These are phyloP conservation scores for Drosophila pseudotalamancana DNA, from an alignment of 2,888 invertebrate genomes.

Conservation along the genomic window DNA sequence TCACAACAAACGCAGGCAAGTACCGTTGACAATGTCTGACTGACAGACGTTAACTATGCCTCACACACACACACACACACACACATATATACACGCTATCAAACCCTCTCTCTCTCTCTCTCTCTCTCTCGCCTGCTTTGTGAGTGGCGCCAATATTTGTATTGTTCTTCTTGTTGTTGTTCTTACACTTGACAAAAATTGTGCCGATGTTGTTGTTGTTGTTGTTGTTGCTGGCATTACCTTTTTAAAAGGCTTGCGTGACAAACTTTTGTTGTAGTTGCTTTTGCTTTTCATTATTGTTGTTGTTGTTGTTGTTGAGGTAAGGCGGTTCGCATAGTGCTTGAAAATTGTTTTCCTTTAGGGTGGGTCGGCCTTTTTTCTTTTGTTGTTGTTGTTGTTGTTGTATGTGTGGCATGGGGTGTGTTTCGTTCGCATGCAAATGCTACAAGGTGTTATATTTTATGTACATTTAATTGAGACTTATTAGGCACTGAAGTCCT, in stretches of 20 bases:
- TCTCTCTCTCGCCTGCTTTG: slow-evolving; percentile 47
- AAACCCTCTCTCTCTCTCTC: too few species aligned
- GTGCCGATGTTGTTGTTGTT: slow-evolving; percentile 31
- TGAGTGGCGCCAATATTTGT: slow-evolving; percentile 55
- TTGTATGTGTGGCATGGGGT: slow-evolving; percentile 3
- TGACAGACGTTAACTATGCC: slow-evolving; percentile 32
- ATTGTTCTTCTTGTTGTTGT: slow-evolving; percentile 36
- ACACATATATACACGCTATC: too few species aligned
- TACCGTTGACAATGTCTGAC: slow-evolving; percentile 63
- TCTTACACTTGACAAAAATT: slow-evolving; percentile 49
- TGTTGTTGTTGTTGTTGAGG: slow-evolving; percentile 15
- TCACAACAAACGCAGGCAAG: slow-evolving; percentile 46
- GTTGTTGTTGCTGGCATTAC: slow-evolving; percentile 26
- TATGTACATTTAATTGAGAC: slow-evolving; percentile 78
- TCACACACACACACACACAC: not conserved
- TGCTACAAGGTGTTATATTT: slow-evolving; percentile 73
- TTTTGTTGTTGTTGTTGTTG: not conserved
- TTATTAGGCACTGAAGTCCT: slow-evolving; percentile 67
- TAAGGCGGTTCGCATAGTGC: slow-evolving; percentile 32
- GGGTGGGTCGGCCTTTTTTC: slow-evolving; percentile 24
- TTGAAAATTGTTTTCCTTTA: slow-evolving; percentile 33
- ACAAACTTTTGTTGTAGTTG: slow-evolving; percentile 40
- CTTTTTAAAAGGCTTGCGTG: slow-evolving; percentile 66
- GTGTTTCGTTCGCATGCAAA: slow-evolving; percentile 58
- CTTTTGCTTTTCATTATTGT: slow-evolving; percentile 22